Evolutionary conservation across 2,797 vertebrate species (phyloP).

Genomic region (Syngnathus acus): DNA sequence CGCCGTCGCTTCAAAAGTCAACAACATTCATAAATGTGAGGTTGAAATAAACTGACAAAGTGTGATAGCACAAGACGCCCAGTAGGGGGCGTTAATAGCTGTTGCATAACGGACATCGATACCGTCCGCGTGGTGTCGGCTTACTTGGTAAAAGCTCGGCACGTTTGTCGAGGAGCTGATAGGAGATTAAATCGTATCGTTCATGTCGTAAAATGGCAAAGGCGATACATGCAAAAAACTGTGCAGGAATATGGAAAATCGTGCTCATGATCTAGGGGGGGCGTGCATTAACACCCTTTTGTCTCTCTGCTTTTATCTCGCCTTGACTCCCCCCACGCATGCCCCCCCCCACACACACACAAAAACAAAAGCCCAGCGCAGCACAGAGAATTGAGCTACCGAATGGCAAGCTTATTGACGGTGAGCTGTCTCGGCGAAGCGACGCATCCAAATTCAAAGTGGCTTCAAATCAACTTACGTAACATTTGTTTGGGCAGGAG

Average conservation of each 20-base stretch:
- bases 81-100: slow-evolving; percentile 46
- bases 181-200: no score
- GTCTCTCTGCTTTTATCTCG: slow-evolving; percentile 45
- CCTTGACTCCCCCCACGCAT: slow-evolving; percentile 18
- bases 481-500: slow-evolving; percentile 5
- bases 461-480: not conserved
- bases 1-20: no score
- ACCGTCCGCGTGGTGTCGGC: not conserved
- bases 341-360: not conserved
- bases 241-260: slow-evolving; percentile 41
- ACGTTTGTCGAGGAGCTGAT: no score
- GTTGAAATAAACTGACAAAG: slow-evolving; percentile 9
- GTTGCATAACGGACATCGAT: slow-evolving; percentile 23
- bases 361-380: slow-evolving; percentile 1
- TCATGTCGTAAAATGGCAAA: not conserved
- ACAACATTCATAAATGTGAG: slow-evolving; percentile 16
- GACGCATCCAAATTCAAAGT: not conserved
- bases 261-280: slow-evolving; percentile 40
- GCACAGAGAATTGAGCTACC: slow-evolving; percentile 32
- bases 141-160: not conserved
- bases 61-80: slow-evolving; percentile 23
- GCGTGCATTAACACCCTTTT: slow-evolving; percentile 46
- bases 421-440: slow-evolving; percentile 12
- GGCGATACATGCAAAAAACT: slow-evolving; percentile 22
- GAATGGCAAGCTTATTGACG: slow-evolving; percentile 22